phyloP scores from a whole-genome alignment of 2,797 vertebrate species.

The Rhinella marina region DNA sequence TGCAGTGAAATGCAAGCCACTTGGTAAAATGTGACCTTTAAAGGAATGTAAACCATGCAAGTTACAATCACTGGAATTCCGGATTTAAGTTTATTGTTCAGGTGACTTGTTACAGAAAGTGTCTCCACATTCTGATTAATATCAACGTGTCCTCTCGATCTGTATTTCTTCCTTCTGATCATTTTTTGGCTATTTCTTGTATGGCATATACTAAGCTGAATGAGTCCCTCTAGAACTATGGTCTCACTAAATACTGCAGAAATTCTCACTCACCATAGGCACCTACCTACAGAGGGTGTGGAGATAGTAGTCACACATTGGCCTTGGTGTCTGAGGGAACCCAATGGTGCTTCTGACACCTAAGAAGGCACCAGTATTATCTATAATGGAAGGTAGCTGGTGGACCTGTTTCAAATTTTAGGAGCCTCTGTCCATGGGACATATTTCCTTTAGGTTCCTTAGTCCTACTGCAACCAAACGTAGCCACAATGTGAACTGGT shows the following conservation, averaged over 20 bases:
- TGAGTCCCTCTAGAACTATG: background rate
- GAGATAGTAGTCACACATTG: background rate
- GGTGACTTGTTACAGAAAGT: slow-evolving; percentile 40
- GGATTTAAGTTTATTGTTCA: slow-evolving; percentile 53
- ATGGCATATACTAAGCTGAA: background rate
- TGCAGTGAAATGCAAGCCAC: slow-evolving; percentile 63
- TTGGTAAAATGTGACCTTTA: slow-evolving; percentile 71
- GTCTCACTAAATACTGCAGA: background rate
- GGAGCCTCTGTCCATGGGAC: background rate
- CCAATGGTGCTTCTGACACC: background rate
- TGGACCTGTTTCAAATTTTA: background rate
- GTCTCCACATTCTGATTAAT: background rate
- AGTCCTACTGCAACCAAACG: background rate
- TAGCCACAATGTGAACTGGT: background rate
- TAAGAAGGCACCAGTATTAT: background rate
- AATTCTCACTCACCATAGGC: background rate
- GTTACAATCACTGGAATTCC: slow-evolving; percentile 67
- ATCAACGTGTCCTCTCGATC: background rate
- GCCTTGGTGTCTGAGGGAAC: background rate
- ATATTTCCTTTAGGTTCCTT: background rate
- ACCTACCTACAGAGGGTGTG: background rate
- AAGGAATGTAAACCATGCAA: slow-evolving; percentile 71
- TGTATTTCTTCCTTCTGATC: background rate
- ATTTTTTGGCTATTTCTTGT: background rate
- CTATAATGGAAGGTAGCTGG: background rate